A percentile compares a stretch with the other conserved stretches of the same genome.
phyloP scores from a whole-genome alignment of 2,797 vertebrate species.

The Epinephelus malabaricus region DNA sequence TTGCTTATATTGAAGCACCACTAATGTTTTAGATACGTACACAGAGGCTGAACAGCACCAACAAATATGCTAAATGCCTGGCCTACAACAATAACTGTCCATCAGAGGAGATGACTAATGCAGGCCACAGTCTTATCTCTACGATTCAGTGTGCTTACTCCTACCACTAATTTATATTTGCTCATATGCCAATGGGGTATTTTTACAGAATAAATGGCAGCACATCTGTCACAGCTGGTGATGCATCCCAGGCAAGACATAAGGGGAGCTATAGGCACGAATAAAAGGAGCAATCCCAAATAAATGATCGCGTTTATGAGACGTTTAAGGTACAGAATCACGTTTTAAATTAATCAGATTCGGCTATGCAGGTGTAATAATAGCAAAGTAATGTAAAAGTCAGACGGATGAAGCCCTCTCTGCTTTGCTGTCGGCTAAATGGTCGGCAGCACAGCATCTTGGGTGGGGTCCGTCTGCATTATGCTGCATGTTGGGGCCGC shows the following conservation, averaged over 20 bases:
- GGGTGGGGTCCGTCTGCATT: slow-evolving; percentile 92
- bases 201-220: slow-evolving; percentile 12
- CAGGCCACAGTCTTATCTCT: not conserved
- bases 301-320: slow-evolving; percentile 10
- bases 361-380: not conserved
- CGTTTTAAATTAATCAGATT: not conserved
- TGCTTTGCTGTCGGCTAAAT: slow-evolving; percentile 53
- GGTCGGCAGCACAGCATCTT: slow-evolving; percentile 80
- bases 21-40: slow-evolving; percentile 5
- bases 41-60: slow-evolving; percentile 16
- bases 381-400: not conserved
- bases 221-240: slow-evolving; percentile 35
- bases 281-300: slow-evolving; percentile 23
- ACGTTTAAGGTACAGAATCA: not conserved
- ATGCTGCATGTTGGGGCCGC: slow-evolving; percentile 83
- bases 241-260: slow-evolving; percentile 28
- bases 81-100: slow-evolving; percentile 40
- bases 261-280: slow-evolving; percentile 20
- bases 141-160: not conserved
- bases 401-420: slow-evolving; percentile 22
- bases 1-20: not conserved
- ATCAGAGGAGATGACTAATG: slow-evolving; percentile 37
- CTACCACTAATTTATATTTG: not conserved
- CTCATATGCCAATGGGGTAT: not conserved
- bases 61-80: slow-evolving; percentile 32